Evolutionary conservation across 2,888 invertebrate species (phyloP).

Genomic region (Lissocephala sabroskyi): DNA sequence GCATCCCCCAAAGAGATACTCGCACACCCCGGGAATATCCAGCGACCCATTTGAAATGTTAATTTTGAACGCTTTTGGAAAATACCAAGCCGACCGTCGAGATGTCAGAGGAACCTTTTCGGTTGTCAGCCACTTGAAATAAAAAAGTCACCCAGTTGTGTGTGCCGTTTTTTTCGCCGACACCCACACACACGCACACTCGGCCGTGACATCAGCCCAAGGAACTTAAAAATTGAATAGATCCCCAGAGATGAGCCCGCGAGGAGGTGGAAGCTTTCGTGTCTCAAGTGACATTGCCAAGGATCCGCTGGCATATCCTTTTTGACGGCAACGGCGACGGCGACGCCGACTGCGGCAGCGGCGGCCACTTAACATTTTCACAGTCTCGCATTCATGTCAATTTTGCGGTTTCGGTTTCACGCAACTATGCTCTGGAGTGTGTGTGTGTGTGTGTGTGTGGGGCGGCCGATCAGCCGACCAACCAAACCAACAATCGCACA

Average conservation of each 20-base stretch:
- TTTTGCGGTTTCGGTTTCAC: constrained; percentile 63
- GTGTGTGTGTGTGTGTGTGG: no score
- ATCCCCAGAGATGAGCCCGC: constrained; percentile 63
- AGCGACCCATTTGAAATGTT: constrained; percentile 58
- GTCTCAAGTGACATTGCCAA: constrained; percentile 69
- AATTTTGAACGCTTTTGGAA: constrained; percentile 60
- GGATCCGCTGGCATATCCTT: constrained; percentile 60
- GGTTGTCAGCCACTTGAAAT: constrained; percentile 30
- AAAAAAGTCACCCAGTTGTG: constrained; percentile 45
- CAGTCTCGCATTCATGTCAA: constrained; percentile 65
- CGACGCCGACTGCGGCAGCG: no score
- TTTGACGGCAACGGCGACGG: constrained; percentile 7
- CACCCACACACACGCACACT: constrained; percentile 8
- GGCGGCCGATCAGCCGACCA: no score
- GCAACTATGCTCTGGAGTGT: constrained; percentile 39
- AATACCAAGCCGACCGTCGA: constrained; percentile 27
- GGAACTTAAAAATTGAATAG: constrained; percentile 67
- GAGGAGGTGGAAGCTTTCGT: no score
- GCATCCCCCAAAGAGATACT: background rate
- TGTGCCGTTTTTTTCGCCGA: no score
- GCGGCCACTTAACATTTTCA: constrained; percentile 60
- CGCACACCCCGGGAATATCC: constrained; percentile 26
- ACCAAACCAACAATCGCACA: no score
- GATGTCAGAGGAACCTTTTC: constrained; percentile 23
- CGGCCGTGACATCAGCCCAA: constrained; percentile 60